Evolutionary conservation across 2,797 vertebrate genomes (phyloP).

Genomic region (Centroberyx gerrardi): DNA sequence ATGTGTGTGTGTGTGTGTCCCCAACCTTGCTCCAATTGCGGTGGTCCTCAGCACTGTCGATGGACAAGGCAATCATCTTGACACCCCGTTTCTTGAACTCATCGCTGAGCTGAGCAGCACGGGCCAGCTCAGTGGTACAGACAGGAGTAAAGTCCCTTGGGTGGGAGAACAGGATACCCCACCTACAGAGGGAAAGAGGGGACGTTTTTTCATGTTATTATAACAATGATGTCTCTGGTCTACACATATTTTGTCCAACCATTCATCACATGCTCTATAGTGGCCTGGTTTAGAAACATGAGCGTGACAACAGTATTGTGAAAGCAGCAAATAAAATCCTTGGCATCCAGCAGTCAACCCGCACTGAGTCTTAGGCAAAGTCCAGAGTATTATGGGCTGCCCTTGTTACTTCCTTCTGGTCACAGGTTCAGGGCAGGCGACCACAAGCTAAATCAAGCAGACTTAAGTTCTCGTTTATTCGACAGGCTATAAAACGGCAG

Average conservation of each 20-base stretch:
- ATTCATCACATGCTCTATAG: neutral
- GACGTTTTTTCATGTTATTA: neutral
- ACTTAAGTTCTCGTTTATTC: neutral
- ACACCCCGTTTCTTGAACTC: conserved; percentile 93
- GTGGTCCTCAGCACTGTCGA: conserved; percentile 95
- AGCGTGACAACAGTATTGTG: neutral
- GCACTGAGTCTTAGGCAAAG: neutral
- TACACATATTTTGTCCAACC: neutral
- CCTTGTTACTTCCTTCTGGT: too few relatives aligned
- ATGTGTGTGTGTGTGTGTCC: neutral
- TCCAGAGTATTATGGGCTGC: neutral
- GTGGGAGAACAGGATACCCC: conserved; percentile 98
- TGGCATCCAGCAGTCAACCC: too few relatives aligned
- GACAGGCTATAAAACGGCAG: too few relatives aligned
- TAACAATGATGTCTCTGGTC: neutral
- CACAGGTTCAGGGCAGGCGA: neutral
- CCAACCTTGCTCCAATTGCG: conserved; percentile 93
- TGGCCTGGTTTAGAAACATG: neutral
- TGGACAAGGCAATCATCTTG: conserved; percentile 96
- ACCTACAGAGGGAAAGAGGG: conserved; percentile 80
- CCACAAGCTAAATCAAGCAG: neutral
- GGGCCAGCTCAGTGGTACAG: conserved; percentile 96
- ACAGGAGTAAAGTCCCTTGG: conserved; percentile 96
- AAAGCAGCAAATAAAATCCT: neutral
- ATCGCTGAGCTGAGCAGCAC: conserved; percentile 86